Evolutionary conservation across 2,888 invertebrate species (phyloP).

Genomic region (Gonocerus acuteangulatus): DNA sequence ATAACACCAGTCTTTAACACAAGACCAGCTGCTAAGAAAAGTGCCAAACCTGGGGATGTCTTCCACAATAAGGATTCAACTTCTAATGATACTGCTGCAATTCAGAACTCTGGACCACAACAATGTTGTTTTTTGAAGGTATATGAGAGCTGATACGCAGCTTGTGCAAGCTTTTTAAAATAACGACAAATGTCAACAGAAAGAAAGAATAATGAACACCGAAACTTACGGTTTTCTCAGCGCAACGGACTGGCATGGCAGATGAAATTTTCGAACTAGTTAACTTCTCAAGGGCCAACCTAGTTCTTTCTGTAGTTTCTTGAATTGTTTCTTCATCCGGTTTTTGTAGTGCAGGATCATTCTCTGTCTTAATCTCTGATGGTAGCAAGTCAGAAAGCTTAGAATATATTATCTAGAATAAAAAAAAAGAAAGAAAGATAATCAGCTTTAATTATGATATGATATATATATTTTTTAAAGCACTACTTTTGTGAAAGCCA

Average conservation of each 20-base stretch:
- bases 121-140: too few species aligned
- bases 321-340: conserved; percentile 80
- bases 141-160: too few species aligned
- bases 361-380: conserved; percentile 80
- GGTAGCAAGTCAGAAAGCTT: conserved; percentile 88
- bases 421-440: background rate
- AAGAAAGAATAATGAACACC: too few species aligned
- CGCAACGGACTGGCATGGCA: conserved; percentile 92
- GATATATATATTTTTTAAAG: background rate
- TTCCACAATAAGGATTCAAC: too few species aligned
- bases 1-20: too few species aligned
- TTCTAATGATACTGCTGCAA: too few species aligned
- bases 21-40: too few species aligned
- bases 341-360: conserved; percentile 82
- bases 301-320: conserved; percentile 84
- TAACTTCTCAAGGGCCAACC: conserved; percentile 77
- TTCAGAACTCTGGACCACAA: too few species aligned
- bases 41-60: too few species aligned
- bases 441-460: background rate
- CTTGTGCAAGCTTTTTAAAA: too few species aligned
- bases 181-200: too few species aligned
- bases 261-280: conserved; percentile 87
- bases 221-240: conserved; percentile 68
- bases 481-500: too few species aligned
- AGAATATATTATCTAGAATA: conserved; percentile 73